Conservation (phyloP, 2,888 invertebrate species). For the Tholera decimalis region DNA sequence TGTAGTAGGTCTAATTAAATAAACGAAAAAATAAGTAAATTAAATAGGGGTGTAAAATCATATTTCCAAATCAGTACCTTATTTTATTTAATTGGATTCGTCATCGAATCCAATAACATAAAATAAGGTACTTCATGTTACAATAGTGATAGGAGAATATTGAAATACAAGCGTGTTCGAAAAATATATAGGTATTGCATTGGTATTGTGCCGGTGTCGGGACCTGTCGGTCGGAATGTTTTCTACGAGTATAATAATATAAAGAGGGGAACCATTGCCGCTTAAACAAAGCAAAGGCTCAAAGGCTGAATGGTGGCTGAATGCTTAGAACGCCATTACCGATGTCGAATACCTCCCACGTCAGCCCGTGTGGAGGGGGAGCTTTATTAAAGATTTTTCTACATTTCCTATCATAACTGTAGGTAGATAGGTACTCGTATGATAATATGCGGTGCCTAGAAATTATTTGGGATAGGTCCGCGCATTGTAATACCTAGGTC, state of each 20-base stretch:
- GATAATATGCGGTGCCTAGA: not conserved
- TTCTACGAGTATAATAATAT: slow-evolving; percentile 81
- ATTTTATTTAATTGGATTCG: too few relatives aligned
- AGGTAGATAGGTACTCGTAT: too few relatives aligned
- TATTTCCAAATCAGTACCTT: slow-evolving; percentile 11
- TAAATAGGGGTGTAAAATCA: not conserved
- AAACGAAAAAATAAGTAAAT: not conserved
- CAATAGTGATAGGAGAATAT: slow-evolving; percentile 68
- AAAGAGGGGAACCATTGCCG: slow-evolving; percentile 72
- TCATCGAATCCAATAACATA: slow-evolving; percentile 37
- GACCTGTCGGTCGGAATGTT: slow-evolving; percentile 73
- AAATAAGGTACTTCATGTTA: slow-evolving; percentile 19
- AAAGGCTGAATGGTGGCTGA: slow-evolving; percentile 78
- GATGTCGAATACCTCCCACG: slow-evolving; percentile 68
- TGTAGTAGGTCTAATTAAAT: too few relatives aligned
- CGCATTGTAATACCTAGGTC: too few relatives aligned
- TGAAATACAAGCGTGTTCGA: slow-evolving; percentile 70
- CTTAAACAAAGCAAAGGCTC: slow-evolving; percentile 81
- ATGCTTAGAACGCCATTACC: slow-evolving; percentile 80
- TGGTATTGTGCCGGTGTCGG: slow-evolving; percentile 69
- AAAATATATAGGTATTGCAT: too few relatives aligned
- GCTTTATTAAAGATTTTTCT: slow-evolving; percentile 64
- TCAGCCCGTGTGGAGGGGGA: slow-evolving; percentile 56
- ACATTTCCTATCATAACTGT: slow-evolving; percentile 11
- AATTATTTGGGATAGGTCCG: not conserved